Percentiles rank a stretch among this genome's conserved stretches.
These are phyloP conservation scores for Cavia porcellus DNA, from an alignment of 2,113 vertebrate species.

Conservation along the genomic window DNA sequence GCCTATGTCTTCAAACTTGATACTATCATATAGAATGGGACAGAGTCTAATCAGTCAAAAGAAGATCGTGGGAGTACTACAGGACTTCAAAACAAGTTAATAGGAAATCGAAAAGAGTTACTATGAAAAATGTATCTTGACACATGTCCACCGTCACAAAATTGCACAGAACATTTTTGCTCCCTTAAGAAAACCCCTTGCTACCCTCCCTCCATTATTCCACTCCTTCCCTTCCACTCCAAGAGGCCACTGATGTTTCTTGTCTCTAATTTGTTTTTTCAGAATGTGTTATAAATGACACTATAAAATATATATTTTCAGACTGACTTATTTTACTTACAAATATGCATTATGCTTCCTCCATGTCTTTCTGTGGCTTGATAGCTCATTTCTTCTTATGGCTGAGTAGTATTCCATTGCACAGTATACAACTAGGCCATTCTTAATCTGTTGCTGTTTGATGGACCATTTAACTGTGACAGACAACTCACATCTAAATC, in stretches of 20 bases:
- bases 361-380: background rate
- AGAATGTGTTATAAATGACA: background rate
- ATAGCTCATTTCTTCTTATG: conserved; percentile 31
- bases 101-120: too few relatives aligned
- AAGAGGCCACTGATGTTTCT: background rate
- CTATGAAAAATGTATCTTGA: background rate
- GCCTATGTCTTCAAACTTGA: too few relatives aligned
- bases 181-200: background rate
- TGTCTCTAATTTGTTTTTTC: conserved; percentile 12
- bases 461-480: conserved; percentile 1
- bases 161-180: background rate
- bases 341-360: background rate
- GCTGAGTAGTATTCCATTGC: background rate
- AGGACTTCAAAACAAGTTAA: too few relatives aligned
- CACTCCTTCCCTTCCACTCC: background rate
- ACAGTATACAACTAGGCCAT: background rate
- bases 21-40: too few relatives aligned
- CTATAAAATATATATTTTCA: background rate
- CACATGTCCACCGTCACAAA: background rate
- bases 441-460: background rate
- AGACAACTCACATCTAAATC: background rate
- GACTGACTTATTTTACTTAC: background rate
- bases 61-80: too few relatives aligned
- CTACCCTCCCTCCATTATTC: background rate
- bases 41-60: too few relatives aligned